Conservation (phyloP, 2,113 vertebrate species). For the Ramphastos sulfuratus region DNA sequence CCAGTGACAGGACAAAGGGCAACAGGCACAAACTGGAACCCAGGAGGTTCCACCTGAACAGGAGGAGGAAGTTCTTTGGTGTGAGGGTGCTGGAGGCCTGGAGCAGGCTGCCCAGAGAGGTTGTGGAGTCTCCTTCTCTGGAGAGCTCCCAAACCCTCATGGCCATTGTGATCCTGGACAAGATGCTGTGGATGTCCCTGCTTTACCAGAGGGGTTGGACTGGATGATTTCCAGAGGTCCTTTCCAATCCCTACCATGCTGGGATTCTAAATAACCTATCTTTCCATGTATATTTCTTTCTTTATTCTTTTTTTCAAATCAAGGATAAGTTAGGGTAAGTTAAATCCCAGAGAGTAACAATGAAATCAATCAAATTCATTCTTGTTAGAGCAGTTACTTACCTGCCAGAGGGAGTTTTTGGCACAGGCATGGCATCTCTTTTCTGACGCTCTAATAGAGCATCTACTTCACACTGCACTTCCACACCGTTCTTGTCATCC, state of each 20-base stretch:
- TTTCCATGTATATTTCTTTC: background rate
- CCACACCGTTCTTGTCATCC: conserved; percentile 94
- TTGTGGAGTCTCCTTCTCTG: too few species aligned
- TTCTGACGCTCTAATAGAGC: conserved; percentile 92
- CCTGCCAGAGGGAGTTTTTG: conserved; percentile 84
- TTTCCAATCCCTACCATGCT: background rate
- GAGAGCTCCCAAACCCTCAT: too few species aligned
- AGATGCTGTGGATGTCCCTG: too few species aligned
- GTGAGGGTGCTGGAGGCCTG: too few species aligned
- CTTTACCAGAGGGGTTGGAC: too few species aligned
- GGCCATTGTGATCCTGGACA: too few species aligned
- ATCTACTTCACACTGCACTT: conserved; percentile 91
- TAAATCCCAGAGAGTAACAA: background rate
- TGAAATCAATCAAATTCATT: background rate
- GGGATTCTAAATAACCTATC: background rate
- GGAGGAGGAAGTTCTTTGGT: too few species aligned
- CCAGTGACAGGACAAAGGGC: too few species aligned
- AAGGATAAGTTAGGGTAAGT: background rate
- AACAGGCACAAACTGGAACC: too few species aligned
- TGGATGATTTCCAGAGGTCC: background rate
- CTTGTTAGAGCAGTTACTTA: conserved; percentile 43
- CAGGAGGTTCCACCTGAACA: too few species aligned
- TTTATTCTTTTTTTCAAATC: background rate
- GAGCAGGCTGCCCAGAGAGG: too few species aligned
- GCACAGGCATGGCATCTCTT: conserved; percentile 79